Evolutionary conservation across 2,888 invertebrate species (phyloP).

Genomic region (Agrochola circellaris): DNA sequence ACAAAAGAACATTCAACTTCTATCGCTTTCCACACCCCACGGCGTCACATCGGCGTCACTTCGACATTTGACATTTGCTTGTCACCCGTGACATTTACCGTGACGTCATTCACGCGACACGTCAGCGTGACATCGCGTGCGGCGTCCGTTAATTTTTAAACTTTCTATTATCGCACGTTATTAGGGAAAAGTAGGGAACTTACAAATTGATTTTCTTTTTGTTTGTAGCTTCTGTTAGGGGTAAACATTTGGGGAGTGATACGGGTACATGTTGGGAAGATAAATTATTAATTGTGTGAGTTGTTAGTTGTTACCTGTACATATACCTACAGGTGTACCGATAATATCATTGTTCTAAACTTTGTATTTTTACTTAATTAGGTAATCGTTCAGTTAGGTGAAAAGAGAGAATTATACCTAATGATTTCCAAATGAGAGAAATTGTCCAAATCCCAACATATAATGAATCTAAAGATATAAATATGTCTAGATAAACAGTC

Average conservation of each 20-base stretch:
- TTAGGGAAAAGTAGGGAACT: constrained; percentile 66
- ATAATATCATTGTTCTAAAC: neutral
- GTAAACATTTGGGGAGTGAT: constrained; percentile 48
- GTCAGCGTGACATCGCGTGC: constrained; percentile 83
- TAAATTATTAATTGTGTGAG: constrained; percentile 16
- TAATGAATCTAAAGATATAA: too few relatives aligned
- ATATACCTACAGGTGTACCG: neutral
- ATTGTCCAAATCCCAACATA: neutral
- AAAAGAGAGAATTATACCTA: neutral
- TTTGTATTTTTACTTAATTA: too few relatives aligned
- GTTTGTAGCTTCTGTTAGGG: constrained; percentile 39
- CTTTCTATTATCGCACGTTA: constrained; percentile 84
- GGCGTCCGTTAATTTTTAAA: constrained; percentile 83
- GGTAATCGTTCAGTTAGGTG: neutral
- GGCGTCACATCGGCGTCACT: constrained; percentile 19
- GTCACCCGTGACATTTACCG: constrained; percentile 71
- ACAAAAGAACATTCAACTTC: constrained; percentile 16
- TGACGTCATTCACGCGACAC: constrained; percentile 80
- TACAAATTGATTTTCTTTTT: constrained; percentile 72
- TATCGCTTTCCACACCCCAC: constrained; percentile 22
- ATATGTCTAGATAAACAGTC: too few relatives aligned
- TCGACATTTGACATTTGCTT: constrained; percentile 52
- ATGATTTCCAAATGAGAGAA: neutral
- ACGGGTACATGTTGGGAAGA: constrained; percentile 3
- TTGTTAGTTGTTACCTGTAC: neutral